Evolutionary conservation across 2,888 invertebrate genomes (phyloP).

Genomic region (Ametastegia equiseti): DNA sequence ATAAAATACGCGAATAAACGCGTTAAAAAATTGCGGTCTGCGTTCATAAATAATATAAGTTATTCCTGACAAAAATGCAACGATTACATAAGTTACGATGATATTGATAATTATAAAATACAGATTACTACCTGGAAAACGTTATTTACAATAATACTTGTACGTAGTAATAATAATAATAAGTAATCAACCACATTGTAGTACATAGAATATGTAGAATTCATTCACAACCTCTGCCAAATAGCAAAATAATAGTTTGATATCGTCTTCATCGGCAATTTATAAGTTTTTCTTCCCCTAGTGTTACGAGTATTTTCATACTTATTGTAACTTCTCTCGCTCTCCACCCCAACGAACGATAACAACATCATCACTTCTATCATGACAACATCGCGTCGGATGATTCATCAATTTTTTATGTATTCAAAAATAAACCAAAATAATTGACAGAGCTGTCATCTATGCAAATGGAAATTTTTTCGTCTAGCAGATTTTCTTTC

Average conservation of each 20-base stretch:
- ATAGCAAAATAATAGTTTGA: conserved; percentile 1
- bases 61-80: neutral
- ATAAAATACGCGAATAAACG: neutral
- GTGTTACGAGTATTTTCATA: conserved; percentile 30
- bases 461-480: conserved; percentile 79
- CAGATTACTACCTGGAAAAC: neutral
- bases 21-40: conserved; percentile 7
- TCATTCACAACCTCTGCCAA: conserved; percentile 24
- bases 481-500: conserved; percentile 83
- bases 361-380: conserved; percentile 16
- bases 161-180: conserved; percentile 5
- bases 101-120: neutral
- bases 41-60: neutral
- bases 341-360: neutral
- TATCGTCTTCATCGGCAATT: conserved; percentile 15
- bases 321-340: neutral
- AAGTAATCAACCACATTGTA: neutral
- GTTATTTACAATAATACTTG: conserved; percentile 37
- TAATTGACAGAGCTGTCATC: conserved; percentile 68
- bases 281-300: neutral
- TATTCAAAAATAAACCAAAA: conserved; percentile 60
- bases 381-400: conserved; percentile 2
- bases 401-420: conserved; percentile 57
- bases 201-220: neutral
- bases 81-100: neutral